Conservation (phyloP, 2,797 vertebrate genomes). For the Sebastes hubbsi region DNA sequence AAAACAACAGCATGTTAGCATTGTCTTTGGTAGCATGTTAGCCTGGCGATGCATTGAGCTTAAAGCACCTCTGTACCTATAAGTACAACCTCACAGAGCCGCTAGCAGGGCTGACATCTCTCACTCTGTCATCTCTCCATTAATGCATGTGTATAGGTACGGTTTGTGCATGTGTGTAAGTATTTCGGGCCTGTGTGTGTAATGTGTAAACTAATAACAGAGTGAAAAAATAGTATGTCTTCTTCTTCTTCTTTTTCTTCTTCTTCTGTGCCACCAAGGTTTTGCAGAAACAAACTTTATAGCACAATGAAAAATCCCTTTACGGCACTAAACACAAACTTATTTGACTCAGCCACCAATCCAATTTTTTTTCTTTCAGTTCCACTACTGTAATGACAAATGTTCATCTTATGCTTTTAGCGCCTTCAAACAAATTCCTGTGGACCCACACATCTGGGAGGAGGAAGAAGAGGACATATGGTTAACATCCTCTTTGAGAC, state of each 20-base stretch:
- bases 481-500: conserved; percentile 11
- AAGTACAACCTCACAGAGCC: too few species aligned
- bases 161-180: too few species aligned
- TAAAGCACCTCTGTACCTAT: too few species aligned
- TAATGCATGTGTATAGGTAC: too few species aligned
- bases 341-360: neutral
- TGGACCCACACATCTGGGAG: neutral
- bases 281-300: neutral
- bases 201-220: too few species aligned
- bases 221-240: too few species aligned
- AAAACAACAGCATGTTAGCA: too few species aligned
- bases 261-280: neutral
- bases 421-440: neutral
- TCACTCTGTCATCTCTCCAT: too few species aligned
- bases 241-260: neutral
- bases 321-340: neutral
- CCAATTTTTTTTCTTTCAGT: neutral
- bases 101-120: too few species aligned
- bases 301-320: neutral
- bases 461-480: neutral
- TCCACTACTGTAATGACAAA: neutral
- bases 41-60: too few species aligned
- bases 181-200: too few species aligned
- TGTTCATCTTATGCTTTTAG: neutral
- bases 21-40: too few species aligned